Evolutionary conservation across 2,888 invertebrate species (phyloP).

Genomic region (Mesopsocus fuscifrons): DNA sequence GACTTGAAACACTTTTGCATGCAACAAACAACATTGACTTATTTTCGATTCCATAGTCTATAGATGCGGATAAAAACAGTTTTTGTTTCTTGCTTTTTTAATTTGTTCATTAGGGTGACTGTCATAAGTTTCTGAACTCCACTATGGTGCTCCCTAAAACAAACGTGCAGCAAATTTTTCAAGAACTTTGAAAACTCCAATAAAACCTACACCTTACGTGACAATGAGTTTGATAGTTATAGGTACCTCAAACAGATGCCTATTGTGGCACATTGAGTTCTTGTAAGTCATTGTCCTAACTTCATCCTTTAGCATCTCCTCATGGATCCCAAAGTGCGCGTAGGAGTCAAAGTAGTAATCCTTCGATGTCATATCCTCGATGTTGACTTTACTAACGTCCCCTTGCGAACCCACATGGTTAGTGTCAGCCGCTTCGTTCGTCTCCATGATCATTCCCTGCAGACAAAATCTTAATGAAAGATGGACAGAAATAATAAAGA

Average conservation of each 20-base stretch:
- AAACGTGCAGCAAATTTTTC: too few relatives aligned
- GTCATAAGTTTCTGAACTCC: too few relatives aligned
- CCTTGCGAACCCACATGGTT: conserved; percentile 15
- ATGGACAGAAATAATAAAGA: too few relatives aligned
- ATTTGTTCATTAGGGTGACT: too few relatives aligned
- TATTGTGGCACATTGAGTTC: conserved; percentile 98
- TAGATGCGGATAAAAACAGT: not conserved
- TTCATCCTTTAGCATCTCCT: conserved; percentile 99
- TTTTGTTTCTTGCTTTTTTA: too few relatives aligned
- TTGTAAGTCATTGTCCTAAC: conserved; percentile 95
- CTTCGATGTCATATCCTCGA: conserved; percentile 96
- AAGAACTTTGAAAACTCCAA: too few relatives aligned
- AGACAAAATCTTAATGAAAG: too few relatives aligned
- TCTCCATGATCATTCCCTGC: not conserved
- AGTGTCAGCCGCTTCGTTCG: not conserved
- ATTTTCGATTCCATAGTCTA: not conserved
- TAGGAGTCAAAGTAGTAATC: conserved; percentile 99
- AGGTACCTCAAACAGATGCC: conserved; percentile 80
- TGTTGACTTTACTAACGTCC: conserved; percentile 32
- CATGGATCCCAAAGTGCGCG: conserved; percentile 99
- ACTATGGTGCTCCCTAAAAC: too few relatives aligned
- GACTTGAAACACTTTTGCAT: conserved; percentile 13
- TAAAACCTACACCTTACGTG: too few relatives aligned
- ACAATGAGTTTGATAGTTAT: too few relatives aligned
- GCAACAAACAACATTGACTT: conserved; percentile 1